Evolutionary conservation across 2,888 invertebrate genomes (phyloP).

Genomic region (Heteropelma amictum): DNA sequence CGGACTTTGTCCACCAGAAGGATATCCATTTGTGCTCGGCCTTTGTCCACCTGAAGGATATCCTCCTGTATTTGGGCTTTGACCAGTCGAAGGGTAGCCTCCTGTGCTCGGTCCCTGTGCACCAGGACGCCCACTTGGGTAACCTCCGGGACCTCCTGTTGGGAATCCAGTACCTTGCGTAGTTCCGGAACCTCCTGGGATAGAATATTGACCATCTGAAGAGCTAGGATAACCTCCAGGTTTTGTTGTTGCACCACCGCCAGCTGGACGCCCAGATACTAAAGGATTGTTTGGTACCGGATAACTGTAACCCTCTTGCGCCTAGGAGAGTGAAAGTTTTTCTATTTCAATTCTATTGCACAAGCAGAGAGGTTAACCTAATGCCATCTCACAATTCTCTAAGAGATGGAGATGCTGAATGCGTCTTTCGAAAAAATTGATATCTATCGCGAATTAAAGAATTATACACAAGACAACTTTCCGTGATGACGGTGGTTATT

Average conservation of each 20-base stretch:
- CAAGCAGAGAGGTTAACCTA: too few relatives aligned
- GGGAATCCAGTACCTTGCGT: conserved; percentile 62
- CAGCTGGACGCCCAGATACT: conserved; percentile 68
- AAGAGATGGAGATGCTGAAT: conserved; percentile 11
- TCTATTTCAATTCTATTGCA: conserved; percentile 40
- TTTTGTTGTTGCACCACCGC: conserved; percentile 60
- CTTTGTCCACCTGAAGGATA: conserved; percentile 41
- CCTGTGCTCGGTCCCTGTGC: conserved; percentile 59
- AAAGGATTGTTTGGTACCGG: conserved; percentile 84
- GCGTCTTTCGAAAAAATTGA: conserved; percentile 31
- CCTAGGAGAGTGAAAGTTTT: conserved; percentile 75
- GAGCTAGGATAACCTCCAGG: conserved; percentile 63
- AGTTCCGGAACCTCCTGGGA: conserved; percentile 61
- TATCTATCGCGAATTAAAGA: conserved; percentile 29
- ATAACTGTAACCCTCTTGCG: conserved; percentile 88
- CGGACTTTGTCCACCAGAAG: conserved; percentile 38
- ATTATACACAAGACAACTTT: conserved; percentile 29
- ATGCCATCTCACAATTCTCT: too few relatives aligned
- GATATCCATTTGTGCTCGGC: conserved; percentile 49
- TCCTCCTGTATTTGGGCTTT: conserved; percentile 40
- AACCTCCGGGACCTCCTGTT: conserved; percentile 64
- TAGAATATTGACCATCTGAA: conserved; percentile 59
- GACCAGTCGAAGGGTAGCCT: conserved; percentile 54
- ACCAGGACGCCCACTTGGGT: conserved; percentile 62
- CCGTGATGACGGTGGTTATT: conserved; percentile 13